Evolutionary conservation across 1,140 invertebrate species (phyloP), one percentile per base, ranked within the genome.

Genomic region (Bombus polaris): DNA sequence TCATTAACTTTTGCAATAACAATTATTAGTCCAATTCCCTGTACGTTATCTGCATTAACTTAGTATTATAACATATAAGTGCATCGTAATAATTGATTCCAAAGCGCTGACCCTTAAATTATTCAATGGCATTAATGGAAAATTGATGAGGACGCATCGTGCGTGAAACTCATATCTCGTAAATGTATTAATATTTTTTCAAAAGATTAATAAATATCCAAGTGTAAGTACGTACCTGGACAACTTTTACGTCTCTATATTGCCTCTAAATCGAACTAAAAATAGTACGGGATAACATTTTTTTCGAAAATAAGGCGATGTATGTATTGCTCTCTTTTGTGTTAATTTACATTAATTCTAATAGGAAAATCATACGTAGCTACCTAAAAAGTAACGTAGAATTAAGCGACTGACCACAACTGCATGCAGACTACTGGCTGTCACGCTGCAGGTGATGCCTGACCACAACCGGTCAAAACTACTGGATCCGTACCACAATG

Each of bases 381-480:
- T 35, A 12, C 2, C 32, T 37, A 8, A 57, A 59, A 8, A 53
- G 12, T 37, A 76, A 68, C 3, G 28, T 42, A 32, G 44, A 83
- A 83, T 66, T 44, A 47, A 28, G 65, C 65, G 72, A 37, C 62
- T 25, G 73, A 25, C 62, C 62, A 53, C 66, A 37, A 32, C 25
- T 32, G 15, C 35, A 5, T 15, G 15, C 28, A 9, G 44, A 70
- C 74, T 83, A 70, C 73, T 72, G 39, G 28, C 37, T 25, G 68
- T 57, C 68, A 39, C 32, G 15, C n/a, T 68, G 74, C 65, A 35
- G 28, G 18, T 57, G 74, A 78, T 76, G 65, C 3, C 81, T 70
- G 81, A 83, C 81, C 81, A 42, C 81, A 83, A 57, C 39, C 74
- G 32, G 44, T 83, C 73, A 44, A 78, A 77, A 78, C 74, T 70